Evolutionary conservation across 2,888 invertebrate genomes (phyloP), one percentile per base, ranked within the genome.

Genomic region (Lasioglossum pauxillum): DNA sequence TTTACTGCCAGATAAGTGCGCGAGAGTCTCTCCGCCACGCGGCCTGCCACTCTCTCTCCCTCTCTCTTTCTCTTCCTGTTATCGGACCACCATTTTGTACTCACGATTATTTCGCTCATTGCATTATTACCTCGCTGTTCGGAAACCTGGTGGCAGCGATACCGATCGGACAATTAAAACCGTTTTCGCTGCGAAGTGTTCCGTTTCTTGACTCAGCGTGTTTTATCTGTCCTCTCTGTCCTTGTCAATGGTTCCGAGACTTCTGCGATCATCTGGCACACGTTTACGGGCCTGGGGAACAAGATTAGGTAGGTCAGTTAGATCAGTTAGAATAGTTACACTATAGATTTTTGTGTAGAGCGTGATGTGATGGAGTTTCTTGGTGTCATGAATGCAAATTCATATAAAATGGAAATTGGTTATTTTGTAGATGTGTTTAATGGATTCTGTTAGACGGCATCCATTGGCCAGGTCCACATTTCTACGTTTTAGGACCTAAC

Each of bases 1-100:
- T 94, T 94, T 94, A 94, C 94, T 94, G 94, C 93, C 92, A 92
- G 94, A 94, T 94, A 94, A 93, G 91, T 91, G 87, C 85, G 88
- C 82, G 88, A 87, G 88, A 64, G 88, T 80, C 84, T 35, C 80
- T 69, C 77, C 64, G 83, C 81, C 78, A 83, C 82, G 82, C 82
- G 77, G 78, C 76, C 85, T 71, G 3, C 46, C 35, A 31, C 75
- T 73, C 64, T 41, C 64, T 64, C 67, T 19, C 67, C 8, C 67
- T 19, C 19, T 35, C 57, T 14, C 71, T 76, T 23, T 64, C 4
- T 67, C 23, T 67, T 57, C 23, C 72, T 78, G 83, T 93, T 94
- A 93, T 93, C 94, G 84, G 76, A 31, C 91, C 90, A 92, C 90
- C 94, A 93, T 93, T 94, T 94, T 94, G 94, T 94, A 93, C 90